phyloP scores from a whole-genome alignment of 2,113 vertebrate species.

The Mustela lutreola region DNA sequence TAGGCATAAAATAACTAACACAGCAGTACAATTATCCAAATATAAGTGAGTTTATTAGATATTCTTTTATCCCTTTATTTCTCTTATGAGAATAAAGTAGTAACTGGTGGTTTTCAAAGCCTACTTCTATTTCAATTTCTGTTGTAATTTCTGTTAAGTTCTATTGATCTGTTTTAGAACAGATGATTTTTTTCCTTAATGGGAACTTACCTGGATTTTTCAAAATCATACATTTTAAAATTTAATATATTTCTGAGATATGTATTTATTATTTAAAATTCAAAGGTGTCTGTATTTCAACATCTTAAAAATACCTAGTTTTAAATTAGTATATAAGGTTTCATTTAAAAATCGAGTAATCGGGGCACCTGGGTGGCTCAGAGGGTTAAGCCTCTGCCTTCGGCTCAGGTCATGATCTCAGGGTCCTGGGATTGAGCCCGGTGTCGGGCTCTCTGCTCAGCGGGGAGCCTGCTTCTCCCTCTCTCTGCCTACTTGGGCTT shows the following conservation, averaged over 20 bases:
- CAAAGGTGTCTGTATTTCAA: conserved; percentile 36
- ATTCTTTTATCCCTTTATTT: conserved; percentile 61
- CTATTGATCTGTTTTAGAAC: conserved; percentile 43
- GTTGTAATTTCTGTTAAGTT: conserved; percentile 49
- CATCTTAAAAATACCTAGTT: conserved; percentile 47
- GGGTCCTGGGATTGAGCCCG: too few species aligned
- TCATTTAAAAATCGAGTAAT: conserved; percentile 59
- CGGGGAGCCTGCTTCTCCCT: too few species aligned
- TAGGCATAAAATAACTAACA: conserved; percentile 77
- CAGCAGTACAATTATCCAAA: conserved; percentile 66
- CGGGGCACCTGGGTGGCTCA: too few species aligned
- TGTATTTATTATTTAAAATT: conserved; percentile 54
- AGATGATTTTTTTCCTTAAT: conserved; percentile 59
- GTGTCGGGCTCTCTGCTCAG: too few species aligned
- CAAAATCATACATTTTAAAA: conserved; percentile 49
- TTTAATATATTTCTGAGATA: conserved; percentile 56
- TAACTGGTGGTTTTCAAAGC: conserved; percentile 53
- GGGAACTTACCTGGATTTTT: conserved; percentile 43
- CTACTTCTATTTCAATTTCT: conserved; percentile 69
- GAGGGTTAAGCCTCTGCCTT: too few species aligned
- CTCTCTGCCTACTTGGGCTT: too few species aligned
- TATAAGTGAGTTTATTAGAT: conserved; percentile 78
- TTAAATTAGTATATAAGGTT: conserved; percentile 35
- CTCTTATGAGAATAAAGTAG: conserved; percentile 65
- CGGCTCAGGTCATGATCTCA: too few species aligned